phyloP scores from a whole-genome alignment of 2,113 vertebrate species.

The Salvator merianae region DNA sequence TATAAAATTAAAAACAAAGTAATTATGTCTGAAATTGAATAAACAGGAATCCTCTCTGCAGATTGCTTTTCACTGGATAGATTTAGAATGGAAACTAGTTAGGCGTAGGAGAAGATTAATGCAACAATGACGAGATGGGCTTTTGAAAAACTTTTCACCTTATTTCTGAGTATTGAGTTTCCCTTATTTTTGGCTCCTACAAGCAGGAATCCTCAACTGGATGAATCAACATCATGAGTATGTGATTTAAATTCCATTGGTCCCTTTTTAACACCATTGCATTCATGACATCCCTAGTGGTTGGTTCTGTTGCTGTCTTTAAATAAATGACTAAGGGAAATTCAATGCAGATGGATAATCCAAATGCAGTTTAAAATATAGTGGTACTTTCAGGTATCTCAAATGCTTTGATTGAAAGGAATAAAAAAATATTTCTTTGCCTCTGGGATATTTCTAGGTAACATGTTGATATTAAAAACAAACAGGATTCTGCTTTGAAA shows the following conservation, averaged over 20 bases:
- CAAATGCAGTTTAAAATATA: conserved; percentile 10
- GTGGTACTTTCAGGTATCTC: conserved; percentile 44
- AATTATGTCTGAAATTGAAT: no score
- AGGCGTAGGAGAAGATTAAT: not conserved
- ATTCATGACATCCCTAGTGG: not conserved
- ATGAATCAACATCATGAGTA: not conserved
- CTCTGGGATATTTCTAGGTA: conserved; percentile 46
- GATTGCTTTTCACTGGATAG: not conserved
- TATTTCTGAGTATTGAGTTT: not conserved
- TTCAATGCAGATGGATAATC: conserved; percentile 33
- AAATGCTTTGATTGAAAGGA: conserved; percentile 49
- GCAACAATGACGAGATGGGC: not conserved
- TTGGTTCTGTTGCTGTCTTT: not conserved
- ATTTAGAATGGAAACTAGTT: not conserved
- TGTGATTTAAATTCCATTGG: conserved; percentile 12
- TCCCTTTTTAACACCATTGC: conserved; percentile 3
- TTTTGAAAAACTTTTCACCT: not conserved
- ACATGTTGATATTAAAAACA: conserved; percentile 51
- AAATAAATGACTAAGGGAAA: conserved; percentile 18
- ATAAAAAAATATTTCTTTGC: conserved; percentile 43
- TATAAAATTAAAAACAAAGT: no score
- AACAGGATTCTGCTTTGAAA: conserved; percentile 57
- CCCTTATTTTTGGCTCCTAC: not conserved
- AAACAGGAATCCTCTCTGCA: not conserved
- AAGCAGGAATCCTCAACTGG: conserved; percentile 4